Evolutionary conservation across 2,888 invertebrate genomes (phyloP).

Genomic region (Athrips mouffetella): DNA sequence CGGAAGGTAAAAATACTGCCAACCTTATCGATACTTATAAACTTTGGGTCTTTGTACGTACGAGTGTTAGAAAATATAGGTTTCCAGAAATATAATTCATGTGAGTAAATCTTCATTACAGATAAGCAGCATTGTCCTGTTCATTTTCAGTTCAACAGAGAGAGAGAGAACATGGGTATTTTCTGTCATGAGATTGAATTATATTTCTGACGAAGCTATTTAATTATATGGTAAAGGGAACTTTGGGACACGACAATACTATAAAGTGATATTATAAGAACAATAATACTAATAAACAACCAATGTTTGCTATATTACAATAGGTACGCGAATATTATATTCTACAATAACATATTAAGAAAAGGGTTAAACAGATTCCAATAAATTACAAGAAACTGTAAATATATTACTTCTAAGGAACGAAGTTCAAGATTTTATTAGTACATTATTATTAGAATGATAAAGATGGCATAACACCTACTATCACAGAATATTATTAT

Average conservation of each 20-base stretch:
- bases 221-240: neutral
- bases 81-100: no score
- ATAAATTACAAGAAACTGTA: conserved; percentile 15
- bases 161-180: no score
- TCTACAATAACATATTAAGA: conserved; percentile 5
- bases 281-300: conserved; percentile 8
- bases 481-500: conserved; percentile 77
- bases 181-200: no score
- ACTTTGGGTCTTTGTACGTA: no score
- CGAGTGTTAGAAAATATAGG: no score
- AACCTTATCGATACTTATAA: no score
- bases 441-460: conserved; percentile 48
- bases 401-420: conserved; percentile 43
- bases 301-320: neutral
- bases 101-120: no score
- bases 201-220: neutral
- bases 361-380: conserved; percentile 11
- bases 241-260: neutral
- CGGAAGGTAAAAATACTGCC: no score
- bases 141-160: no score
- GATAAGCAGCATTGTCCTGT: no score
- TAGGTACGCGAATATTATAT: conserved; percentile 9
- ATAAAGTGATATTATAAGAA: neutral
- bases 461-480: conserved; percentile 74
- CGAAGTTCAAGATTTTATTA: conserved; percentile 42